Base-by-base conservation (phyloP, 2,113 vertebrate genomes). In the Hyperopisus bebe region DNA sequence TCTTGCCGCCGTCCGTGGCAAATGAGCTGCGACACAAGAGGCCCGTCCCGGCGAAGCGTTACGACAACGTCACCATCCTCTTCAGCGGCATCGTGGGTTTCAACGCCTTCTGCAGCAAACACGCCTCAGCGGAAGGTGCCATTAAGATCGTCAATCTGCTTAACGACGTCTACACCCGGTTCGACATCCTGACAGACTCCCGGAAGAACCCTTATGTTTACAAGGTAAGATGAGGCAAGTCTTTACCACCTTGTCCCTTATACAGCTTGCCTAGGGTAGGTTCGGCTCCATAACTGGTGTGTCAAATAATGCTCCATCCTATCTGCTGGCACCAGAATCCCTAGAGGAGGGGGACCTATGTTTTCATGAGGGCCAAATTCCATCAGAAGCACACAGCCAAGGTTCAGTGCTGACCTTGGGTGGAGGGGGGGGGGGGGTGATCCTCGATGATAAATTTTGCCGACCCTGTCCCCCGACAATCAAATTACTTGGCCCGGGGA, bases 91-190 rank as follows among this genome's bases (percentile, higher is more conserved):
- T 99, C 10, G 98, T 99, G 46, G 98, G 98, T 48, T 99, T 99
- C 94, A 99, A 99, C 6, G 92, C 96, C 44, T 99, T 99, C 94
- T 99, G 98, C 89, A 99, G 98, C 94, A 99, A 99, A 92, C 98
- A 99, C 6, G 98, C 98, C 8, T 99, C 98, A 10, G 98, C 98
- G 10, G 98, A 99, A 93, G 98, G 98, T 74, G 98, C 98, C 93
- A 99, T 99, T 96, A 99, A 98, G 95, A 99, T 99, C 50, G 98
- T 99, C 90, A 99, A 99, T 92, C 97, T 99, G 89, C 95, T 99
- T 94, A 99, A 99, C 1, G 98, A 99, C 91, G 96, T 99, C 91
- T 99, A 99, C 92, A 99, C 98, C 0, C 97, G 97, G 88, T 99
- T 99, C 92, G 98, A 99, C 94, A 99, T 99, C 90, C 94, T 99